These are phyloP conservation scores for Unio delphinus DNA, from an alignment of 2,888 invertebrate species.

Conservation along the genomic window DNA sequence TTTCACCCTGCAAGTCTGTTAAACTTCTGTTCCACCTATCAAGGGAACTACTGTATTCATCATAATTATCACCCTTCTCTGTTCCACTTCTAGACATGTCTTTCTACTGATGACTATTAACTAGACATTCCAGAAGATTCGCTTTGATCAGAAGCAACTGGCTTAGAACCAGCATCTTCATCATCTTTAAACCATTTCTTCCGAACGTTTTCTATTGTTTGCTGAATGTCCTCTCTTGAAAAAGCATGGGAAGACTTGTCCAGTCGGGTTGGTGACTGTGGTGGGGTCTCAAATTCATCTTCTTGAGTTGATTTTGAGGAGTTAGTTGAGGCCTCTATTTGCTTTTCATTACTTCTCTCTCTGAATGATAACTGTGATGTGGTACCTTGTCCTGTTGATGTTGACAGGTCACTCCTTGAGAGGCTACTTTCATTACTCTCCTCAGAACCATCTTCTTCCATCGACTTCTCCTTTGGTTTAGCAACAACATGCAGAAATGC, in stretches of 20 bases:
- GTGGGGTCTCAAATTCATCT: no score
- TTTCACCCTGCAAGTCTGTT: constrained; percentile 94
- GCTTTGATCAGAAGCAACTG: background rate
- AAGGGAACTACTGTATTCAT: constrained; percentile 62
- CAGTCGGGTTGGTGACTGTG: constrained; percentile 8
- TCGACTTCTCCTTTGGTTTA: constrained; percentile 52
- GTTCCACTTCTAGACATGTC: constrained; percentile 1
- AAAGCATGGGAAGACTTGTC: constrained; percentile 35
- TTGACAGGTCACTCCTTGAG: no score
- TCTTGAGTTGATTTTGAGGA: no score
- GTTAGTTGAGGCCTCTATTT: no score
- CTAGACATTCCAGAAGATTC: constrained; percentile 17
- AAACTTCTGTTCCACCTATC: constrained; percentile 87
- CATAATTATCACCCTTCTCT: constrained; percentile 23
- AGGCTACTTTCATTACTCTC: no score
- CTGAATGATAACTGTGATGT: no score
- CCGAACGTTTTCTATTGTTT: constrained; percentile 61
- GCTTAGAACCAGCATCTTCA: constrained; percentile 17
- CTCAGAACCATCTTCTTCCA: no score
- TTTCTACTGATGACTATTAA: constrained; percentile 9
- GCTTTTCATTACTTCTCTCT: no score
- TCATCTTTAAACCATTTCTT: constrained; percentile 61
- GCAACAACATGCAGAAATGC: constrained; percentile 87
- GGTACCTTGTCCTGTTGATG: no score
- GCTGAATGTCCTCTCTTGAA: constrained; percentile 62